Evolutionary conservation across 2,797 vertebrate genomes (phyloP).

Genomic region (Cyclopterus lumpus): DNA sequence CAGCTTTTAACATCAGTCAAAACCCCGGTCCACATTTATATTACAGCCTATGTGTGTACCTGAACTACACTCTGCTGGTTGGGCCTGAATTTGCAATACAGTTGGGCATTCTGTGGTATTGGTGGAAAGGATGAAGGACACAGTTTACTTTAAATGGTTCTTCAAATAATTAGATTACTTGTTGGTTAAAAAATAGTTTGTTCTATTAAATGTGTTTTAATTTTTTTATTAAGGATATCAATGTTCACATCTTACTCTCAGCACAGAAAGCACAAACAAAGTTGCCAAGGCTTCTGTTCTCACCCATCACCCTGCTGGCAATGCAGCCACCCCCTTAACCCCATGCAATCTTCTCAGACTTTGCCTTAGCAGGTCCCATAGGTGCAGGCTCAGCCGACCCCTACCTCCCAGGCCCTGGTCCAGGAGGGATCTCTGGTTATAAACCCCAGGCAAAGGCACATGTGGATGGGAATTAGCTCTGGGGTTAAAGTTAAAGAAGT

Average conservation of each 20-base stretch:
- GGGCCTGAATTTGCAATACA: not conserved
- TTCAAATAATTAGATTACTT: too few relatives aligned
- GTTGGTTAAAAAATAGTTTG: too few relatives aligned
- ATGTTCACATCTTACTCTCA: too few relatives aligned
- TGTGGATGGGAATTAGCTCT: not conserved
- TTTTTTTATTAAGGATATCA: too few relatives aligned
- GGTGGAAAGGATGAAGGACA: not conserved
- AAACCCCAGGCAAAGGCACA: too few relatives aligned
- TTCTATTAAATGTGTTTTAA: too few relatives aligned
- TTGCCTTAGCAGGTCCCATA: not conserved
- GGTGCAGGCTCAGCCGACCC: not conserved
- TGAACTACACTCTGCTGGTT: not conserved
- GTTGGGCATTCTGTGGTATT: not conserved
- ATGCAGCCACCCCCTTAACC: not conserved
- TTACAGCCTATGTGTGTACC: not conserved
- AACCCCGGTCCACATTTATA: slow-evolving; percentile 2
- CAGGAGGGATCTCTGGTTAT: too few relatives aligned
- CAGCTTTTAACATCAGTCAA: not conserved
- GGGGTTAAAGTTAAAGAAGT: not conserved
- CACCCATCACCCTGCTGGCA: too few relatives aligned
- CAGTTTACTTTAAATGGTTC: too few relatives aligned
- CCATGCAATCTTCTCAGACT: not conserved
- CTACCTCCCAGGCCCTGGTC: not conserved
- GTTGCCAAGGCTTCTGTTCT: not conserved
- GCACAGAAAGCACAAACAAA: not conserved